phyloP scores from a whole-genome alignment of 1,140 invertebrate species.

The Hyphantria cunea region DNA sequence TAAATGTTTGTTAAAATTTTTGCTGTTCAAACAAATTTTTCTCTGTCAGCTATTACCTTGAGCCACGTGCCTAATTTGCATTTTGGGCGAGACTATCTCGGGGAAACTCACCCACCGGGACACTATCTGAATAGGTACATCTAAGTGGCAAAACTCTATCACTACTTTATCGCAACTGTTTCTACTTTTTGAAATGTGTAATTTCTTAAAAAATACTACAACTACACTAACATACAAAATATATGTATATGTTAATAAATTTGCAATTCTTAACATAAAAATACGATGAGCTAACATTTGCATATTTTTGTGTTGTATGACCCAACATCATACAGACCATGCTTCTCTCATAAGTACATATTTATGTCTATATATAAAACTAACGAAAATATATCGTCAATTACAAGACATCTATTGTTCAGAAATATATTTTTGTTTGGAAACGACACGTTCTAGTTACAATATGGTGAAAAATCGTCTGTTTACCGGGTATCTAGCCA shows the following conservation, averaged over 20 bases:
- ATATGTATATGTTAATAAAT: too few species aligned
- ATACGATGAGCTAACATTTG: not conserved
- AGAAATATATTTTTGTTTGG: slow-evolving; percentile 13
- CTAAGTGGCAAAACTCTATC: slow-evolving; percentile 27
- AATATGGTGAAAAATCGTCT: slow-evolving; percentile 41
- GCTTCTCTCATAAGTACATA: too few species aligned
- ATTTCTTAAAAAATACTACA: too few species aligned
- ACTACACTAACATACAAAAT: too few species aligned
- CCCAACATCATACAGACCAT: too few species aligned
- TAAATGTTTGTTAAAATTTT: too few species aligned
- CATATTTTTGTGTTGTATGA: too few species aligned
- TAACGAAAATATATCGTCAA: too few species aligned
- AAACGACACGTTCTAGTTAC: slow-evolving; percentile 32
- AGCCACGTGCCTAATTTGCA: slow-evolving; percentile 37
- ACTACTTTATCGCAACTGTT: slow-evolving; percentile 7
- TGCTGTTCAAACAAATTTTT: too few species aligned
- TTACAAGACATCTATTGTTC: too few species aligned
- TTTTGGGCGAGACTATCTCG: slow-evolving; percentile 36
- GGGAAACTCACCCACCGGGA: slow-evolving; percentile 39
- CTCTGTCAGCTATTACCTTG: too few species aligned
- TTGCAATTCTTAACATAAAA: not conserved
- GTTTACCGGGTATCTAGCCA: slow-evolving; percentile 41
- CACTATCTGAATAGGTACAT: slow-evolving; percentile 38
- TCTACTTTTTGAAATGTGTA: not conserved
- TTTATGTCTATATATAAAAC: too few species aligned